phyloP scores from a whole-genome alignment of 2,113 vertebrate species.

The Erythrocercus mccallii region DNA sequence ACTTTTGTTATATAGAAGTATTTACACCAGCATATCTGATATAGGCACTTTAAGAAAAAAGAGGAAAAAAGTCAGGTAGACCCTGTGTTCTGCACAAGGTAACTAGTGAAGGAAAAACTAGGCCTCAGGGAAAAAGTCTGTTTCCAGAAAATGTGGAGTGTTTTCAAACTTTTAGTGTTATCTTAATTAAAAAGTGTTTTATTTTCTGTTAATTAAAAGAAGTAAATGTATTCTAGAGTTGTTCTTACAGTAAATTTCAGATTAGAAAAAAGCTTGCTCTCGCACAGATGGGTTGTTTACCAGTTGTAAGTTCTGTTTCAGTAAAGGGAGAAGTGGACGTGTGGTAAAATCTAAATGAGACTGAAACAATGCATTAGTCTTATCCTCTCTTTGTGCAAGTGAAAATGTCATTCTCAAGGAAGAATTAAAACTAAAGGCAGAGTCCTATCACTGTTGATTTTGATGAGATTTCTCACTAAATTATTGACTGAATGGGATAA shows the following conservation, averaged over 20 bases:
- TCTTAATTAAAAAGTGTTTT: neutral
- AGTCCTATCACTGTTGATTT: neutral
- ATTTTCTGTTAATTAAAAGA: neutral
- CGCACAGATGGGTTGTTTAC: neutral
- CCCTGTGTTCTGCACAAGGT: neutral
- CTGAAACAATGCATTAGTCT: neutral
- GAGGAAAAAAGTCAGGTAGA: neutral
- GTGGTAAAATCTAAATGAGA: neutral
- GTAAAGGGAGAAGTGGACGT: neutral
- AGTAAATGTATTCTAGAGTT: neutral
- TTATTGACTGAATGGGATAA: neutral
- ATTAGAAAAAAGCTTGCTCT: neutral
- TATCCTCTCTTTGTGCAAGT: neutral
- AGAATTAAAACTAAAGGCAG: neutral
- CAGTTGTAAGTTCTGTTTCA: neutral
- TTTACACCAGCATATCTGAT: conserved; percentile 15
- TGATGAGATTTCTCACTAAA: neutral
- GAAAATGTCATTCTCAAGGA: neutral
- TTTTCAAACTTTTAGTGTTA: neutral
- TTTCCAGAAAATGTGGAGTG: neutral
- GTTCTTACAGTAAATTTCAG: neutral
- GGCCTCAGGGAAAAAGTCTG: neutral
- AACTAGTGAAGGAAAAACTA: neutral
- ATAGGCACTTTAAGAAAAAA: conserved; percentile 1
- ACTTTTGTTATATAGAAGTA: neutral